Evolutionary conservation across 1,140 invertebrate genomes (phyloP).

Genomic region (Temnothorax curvispinosus): DNA sequence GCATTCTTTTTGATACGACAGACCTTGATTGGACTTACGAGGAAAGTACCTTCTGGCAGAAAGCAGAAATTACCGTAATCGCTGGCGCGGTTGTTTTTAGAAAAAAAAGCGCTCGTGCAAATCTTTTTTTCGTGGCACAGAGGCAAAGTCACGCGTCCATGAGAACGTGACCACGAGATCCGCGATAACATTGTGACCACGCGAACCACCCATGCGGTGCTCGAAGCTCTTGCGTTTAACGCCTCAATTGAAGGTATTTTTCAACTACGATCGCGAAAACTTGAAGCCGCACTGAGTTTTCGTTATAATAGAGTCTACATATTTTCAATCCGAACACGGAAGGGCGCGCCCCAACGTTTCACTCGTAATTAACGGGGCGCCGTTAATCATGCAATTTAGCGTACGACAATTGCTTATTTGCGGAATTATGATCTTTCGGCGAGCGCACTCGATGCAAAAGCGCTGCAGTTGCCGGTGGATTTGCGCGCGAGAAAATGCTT

Average conservation of each 20-base stretch:
- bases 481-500: slow-evolving; percentile 2
- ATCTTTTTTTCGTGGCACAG: slow-evolving; percentile 40
- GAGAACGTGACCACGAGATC: slow-evolving; percentile 58
- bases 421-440: slow-evolving; percentile 38
- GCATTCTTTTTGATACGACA: slow-evolving; percentile 8
- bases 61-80: slow-evolving; percentile 59
- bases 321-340: background rate
- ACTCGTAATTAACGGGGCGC: slow-evolving; percentile 27
- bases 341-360: background rate
- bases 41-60: slow-evolving; percentile 37
- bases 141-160: slow-evolving; percentile 47
- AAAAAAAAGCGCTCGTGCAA: slow-evolving; percentile 22
- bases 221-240: slow-evolving; percentile 51
- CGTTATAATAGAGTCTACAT: background rate
- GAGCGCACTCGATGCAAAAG: slow-evolving; percentile 13
- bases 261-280: slow-evolving; percentile 28
- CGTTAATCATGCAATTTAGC: slow-evolving; percentile 49
- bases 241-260: slow-evolving; percentile 47
- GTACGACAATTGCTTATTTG: slow-evolving; percentile 50
- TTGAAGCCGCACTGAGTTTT: slow-evolving; percentile 2
- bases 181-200: slow-evolving; percentile 52
- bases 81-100: slow-evolving; percentile 32
- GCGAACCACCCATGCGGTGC: slow-evolving; percentile 26
- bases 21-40: slow-evolving; percentile 39
- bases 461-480: slow-evolving; percentile 15